Evolutionary conservation across 1,140 invertebrate species (phyloP).

Genomic region (Listronotus oregonensis): DNA sequence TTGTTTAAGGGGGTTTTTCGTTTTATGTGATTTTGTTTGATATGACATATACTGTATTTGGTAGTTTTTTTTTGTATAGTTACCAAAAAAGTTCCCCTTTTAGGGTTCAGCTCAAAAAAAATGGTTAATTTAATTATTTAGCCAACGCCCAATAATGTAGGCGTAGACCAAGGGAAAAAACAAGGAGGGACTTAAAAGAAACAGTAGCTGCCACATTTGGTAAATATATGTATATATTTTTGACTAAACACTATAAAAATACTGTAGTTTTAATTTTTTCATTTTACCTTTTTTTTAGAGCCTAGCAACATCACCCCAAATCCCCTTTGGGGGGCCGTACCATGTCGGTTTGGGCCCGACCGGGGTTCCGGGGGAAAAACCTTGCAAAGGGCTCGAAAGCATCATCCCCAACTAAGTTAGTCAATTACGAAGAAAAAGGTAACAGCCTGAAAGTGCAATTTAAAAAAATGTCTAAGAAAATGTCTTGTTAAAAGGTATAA

Average conservation of each 20-base stretch:
- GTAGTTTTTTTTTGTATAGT: no score
- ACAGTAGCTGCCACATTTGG: slow-evolving; percentile 80
- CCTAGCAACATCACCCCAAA: slow-evolving; percentile 74
- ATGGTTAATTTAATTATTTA: neutral
- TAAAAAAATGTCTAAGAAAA: neutral
- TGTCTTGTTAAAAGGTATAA: no score
- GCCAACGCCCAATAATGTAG: neutral
- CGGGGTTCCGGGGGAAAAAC: slow-evolving; percentile 60
- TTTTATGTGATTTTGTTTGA: no score
- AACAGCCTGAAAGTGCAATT: slow-evolving; percentile 4
- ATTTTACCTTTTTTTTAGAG: slow-evolving; percentile 56
- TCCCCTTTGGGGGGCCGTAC: slow-evolving; percentile 83
- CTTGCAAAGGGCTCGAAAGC: slow-evolving; percentile 6
- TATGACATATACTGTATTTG: no score
- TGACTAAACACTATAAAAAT: no score
- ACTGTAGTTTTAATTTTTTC: no score
- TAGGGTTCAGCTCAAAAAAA: neutral
- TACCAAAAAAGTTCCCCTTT: neutral
- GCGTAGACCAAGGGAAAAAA: slow-evolving; percentile 3
- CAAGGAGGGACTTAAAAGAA: slow-evolving; percentile 62
- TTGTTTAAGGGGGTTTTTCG: no score
- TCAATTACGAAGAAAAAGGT: slow-evolving; percentile 14
- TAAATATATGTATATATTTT: no score
- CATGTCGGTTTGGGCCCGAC: slow-evolving; percentile 81
- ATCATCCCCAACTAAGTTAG: slow-evolving; percentile 18